Conservation (phyloP, 2,888 invertebrate species). For the Luperina nickerlii region DNA sequence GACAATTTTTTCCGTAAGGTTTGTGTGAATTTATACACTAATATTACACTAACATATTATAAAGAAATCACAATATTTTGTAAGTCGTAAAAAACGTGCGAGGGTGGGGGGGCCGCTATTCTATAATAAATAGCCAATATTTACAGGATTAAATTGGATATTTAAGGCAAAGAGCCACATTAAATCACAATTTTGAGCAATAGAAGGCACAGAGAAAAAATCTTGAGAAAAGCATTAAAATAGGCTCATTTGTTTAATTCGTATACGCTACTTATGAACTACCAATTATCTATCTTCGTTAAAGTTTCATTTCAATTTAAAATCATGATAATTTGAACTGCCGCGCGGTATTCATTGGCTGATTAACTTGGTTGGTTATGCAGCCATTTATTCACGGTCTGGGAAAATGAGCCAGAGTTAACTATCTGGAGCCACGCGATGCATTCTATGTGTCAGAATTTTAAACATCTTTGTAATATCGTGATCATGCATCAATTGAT, state of each 20-base stretch:
- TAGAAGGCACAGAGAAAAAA: not conserved
- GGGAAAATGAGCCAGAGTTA: constrained; percentile 29
- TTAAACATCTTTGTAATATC: constrained; percentile 15
- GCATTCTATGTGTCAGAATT: constrained; percentile 13
- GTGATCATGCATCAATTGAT: not conserved
- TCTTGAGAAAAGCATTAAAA: not conserved
- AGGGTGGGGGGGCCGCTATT: not conserved
- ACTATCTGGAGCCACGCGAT: constrained; percentile 26
- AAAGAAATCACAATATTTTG: not conserved
- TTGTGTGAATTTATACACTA: not conserved
- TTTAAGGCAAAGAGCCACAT: not conserved
- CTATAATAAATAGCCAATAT: not conserved
- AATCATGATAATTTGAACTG: constrained; percentile 47
- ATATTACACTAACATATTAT: not conserved
- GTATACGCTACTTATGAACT: not conserved
- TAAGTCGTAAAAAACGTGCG: not conserved
- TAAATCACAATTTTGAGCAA: not conserved
- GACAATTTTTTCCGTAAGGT: not conserved
- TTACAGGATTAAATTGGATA: not conserved
- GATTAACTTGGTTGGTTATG: constrained; percentile 41
- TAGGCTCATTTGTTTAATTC: constrained; percentile 14
- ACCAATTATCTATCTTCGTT: not conserved
- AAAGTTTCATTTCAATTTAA: constrained; percentile 49
- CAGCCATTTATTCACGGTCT: constrained; percentile 45
- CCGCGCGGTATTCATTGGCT: constrained; percentile 36